Evolutionary conservation across 2,888 invertebrate species (phyloP).

Genomic region (Carcina quercana): DNA sequence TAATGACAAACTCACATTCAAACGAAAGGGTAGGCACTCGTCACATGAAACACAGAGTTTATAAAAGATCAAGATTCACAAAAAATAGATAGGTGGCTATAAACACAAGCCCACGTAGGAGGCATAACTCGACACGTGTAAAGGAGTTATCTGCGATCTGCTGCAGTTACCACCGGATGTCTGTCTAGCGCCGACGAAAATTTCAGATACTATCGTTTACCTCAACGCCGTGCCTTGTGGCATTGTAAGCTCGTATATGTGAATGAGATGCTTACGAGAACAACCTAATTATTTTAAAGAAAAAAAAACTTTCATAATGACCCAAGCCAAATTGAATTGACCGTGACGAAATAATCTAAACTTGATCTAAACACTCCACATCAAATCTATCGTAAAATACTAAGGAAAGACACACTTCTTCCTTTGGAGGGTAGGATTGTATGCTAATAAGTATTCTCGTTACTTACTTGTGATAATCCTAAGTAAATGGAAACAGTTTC

Average conservation of each 20-base stretch:
- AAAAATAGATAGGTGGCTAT: slow-evolving; percentile 22
- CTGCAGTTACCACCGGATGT: slow-evolving; percentile 52
- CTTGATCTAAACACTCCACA: too few species aligned
- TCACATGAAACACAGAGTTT: slow-evolving; percentile 19
- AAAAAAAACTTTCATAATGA: too few species aligned
- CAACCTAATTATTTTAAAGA: too few species aligned
- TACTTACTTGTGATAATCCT: slow-evolving; percentile 97
- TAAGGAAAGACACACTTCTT: too few species aligned
- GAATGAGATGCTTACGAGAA: slow-evolving; percentile 9
- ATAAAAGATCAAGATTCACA: slow-evolving; percentile 15
- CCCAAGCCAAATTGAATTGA: too few species aligned
- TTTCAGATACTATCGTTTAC: slow-evolving; percentile 25
- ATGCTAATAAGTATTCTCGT: too few species aligned
- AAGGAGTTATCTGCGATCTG: slow-evolving; percentile 48
- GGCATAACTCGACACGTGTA: slow-evolving; percentile 57
- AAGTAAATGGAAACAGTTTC: slow-evolving; percentile 99
- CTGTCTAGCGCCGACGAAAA: slow-evolving; percentile 60
- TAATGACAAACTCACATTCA: neutral
- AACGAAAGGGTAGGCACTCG: neutral
- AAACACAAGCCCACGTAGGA: slow-evolving; percentile 44
- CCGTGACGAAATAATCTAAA: too few species aligned
- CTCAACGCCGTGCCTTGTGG: slow-evolving; percentile 9
- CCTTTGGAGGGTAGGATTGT: too few species aligned
- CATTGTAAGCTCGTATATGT: slow-evolving; percentile 4
- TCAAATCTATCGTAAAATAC: too few species aligned